These are phyloP conservation scores for Nycteola revayana DNA, from an alignment of 2,888 invertebrate genomes.

Conservation along the genomic window DNA sequence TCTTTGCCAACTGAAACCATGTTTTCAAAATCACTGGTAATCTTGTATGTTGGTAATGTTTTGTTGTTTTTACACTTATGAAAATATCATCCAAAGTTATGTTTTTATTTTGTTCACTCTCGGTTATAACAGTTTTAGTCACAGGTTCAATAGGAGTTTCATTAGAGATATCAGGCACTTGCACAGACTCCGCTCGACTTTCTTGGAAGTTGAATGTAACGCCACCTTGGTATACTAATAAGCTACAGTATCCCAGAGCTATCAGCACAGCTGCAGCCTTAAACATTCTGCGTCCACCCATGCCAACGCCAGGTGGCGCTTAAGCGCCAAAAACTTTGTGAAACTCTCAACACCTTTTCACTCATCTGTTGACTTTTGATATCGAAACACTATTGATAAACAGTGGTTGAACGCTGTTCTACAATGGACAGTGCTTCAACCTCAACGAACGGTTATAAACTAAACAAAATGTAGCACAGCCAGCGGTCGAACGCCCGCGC, in stretches of 20 bases:
- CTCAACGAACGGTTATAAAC: slow-evolving; percentile 74
- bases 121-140: background rate
- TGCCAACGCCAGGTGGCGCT: slow-evolving; percentile 66
- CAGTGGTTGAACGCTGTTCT: slow-evolving; percentile 36
- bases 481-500: slow-evolving; percentile 71
- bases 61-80: slow-evolving; percentile 97
- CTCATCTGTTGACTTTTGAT: slow-evolving; percentile 74
- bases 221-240: slow-evolving; percentile 83
- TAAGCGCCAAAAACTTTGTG: slow-evolving; percentile 57
- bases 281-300: slow-evolving; percentile 73
- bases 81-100: slow-evolving; percentile 93
- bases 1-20: slow-evolving; percentile 96
- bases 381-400: slow-evolving; percentile 62
- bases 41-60: slow-evolving; percentile 91
- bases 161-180: slow-evolving; percentile 68
- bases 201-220: slow-evolving; percentile 75
- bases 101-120: slow-evolving; percentile 62
- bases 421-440: slow-evolving; percentile 42
- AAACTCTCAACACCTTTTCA: slow-evolving; percentile 60
- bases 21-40: slow-evolving; percentile 94
- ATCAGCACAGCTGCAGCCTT: slow-evolving; percentile 77
- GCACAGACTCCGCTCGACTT: slow-evolving; percentile 65
- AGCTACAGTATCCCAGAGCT: slow-evolving; percentile 82
- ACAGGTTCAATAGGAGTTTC: slow-evolving; percentile 48
- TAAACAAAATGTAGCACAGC: slow-evolving; percentile 81